phyloP scores from a whole-genome alignment of 2,888 invertebrate genomes.

The Lacanobia oleracea region DNA sequence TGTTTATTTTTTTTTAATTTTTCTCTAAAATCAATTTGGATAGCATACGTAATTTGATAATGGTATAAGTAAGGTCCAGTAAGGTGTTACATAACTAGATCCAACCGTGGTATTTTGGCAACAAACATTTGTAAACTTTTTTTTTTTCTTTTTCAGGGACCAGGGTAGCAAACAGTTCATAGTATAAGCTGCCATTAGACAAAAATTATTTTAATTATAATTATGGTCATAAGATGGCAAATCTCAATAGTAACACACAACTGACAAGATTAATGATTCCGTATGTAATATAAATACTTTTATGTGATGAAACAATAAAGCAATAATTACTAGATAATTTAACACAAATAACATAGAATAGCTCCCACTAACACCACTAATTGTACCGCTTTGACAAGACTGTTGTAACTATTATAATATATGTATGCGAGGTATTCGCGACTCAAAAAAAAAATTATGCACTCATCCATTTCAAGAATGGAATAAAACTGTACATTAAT shows the following conservation, averaged over 20 bases:
- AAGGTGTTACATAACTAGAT: no score
- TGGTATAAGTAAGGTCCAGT: no score
- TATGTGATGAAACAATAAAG: conserved; percentile 38
- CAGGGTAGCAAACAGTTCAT: conserved; percentile 47
- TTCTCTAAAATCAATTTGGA: no score
- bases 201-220: conserved; percentile 30
- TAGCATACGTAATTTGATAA: no score
- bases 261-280: conserved; percentile 18
- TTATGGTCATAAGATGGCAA: conserved; percentile 28
- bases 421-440: conserved; percentile 50
- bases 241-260: conserved; percentile 40
- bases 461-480: conserved; percentile 53
- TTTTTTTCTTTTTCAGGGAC: conserved; percentile 53
- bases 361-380: conserved; percentile 31
- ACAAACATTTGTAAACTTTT: no score
- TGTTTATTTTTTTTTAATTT: no score
- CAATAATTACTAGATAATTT: conserved; percentile 38
- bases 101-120: no score
- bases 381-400: conserved; percentile 64
- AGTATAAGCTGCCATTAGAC: conserved; percentile 9
- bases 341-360: conserved; percentile 31
- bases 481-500: conserved; percentile 59
- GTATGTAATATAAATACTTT: conserved; percentile 25
- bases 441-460: conserved; percentile 51
- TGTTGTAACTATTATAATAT: conserved; percentile 63